A percentile compares a stretch with the other conserved stretches of the same genome.
These are phyloP conservation scores for Leucania comma DNA, from an alignment of 2,888 invertebrate species.

Conservation along the genomic window DNA sequence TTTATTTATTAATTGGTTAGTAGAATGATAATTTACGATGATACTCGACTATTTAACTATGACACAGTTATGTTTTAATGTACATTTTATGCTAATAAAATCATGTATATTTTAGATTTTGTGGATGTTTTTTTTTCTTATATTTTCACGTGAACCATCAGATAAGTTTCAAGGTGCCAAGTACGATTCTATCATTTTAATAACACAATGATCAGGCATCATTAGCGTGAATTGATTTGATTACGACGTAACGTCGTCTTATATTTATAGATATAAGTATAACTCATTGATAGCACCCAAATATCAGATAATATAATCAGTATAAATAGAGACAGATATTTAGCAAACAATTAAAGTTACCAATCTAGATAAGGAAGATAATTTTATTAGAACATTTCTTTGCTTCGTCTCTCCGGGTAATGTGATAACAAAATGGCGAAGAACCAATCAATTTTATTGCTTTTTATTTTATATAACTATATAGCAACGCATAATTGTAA, in stretches of 20 bases:
- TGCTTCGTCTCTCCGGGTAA: no score
- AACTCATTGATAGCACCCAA: constrained; percentile 29
- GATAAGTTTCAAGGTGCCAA: background rate
- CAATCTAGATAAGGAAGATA: constrained; percentile 39
- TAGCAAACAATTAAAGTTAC: constrained; percentile 29
- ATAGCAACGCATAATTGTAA: no score
- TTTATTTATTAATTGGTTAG: no score
- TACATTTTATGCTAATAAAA: no score
- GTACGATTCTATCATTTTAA: background rate
- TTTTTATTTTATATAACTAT: no score
- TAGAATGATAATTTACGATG: no score
- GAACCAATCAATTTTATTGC: background rate
- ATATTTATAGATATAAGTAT: constrained; percentile 15
- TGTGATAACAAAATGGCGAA: no score
- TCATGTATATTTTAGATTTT: no score
- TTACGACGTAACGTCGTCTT: background rate
- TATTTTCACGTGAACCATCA: background rate
- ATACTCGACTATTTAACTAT: no score
- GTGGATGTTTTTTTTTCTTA: no score
- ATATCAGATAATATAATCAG: constrained; percentile 41
- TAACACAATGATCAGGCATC: background rate
- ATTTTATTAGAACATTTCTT: background rate
- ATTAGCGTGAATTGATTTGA: background rate
- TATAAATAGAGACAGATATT: constrained; percentile 15
- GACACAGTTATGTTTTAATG: no score